These are phyloP conservation scores for Sylvilagus floridanus DNA, from an alignment of 2,797 vertebrate genomes.

Conservation along the genomic window DNA sequence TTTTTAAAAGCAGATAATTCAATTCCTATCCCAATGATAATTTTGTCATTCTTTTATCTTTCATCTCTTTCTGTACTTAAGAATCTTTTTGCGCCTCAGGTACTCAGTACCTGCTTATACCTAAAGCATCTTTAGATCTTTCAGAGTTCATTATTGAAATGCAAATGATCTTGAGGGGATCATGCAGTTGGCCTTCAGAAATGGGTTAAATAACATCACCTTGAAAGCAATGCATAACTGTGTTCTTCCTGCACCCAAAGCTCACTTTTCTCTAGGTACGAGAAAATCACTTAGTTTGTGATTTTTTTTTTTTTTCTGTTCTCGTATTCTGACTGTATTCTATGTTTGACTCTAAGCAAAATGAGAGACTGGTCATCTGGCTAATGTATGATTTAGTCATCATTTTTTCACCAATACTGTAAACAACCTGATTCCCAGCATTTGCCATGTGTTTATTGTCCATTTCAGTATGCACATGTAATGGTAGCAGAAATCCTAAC, in stretches of 20 bases:
- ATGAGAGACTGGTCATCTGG: neutral
- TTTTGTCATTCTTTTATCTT: neutral
- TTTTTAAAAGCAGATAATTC: slow-evolving; percentile 15
- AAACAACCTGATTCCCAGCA: neutral
- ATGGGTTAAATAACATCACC: neutral
- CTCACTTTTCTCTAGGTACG: neutral
- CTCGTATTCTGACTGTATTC: slow-evolving; percentile 9
- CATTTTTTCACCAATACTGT: neutral
- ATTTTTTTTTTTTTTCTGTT: neutral
- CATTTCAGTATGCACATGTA: neutral
- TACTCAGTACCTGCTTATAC: neutral
- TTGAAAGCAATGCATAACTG: neutral
- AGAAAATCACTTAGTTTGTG: neutral
- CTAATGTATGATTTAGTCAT: neutral
- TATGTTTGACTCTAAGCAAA: slow-evolving; percentile 15
- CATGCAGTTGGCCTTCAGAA: neutral
- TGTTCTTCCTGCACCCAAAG: too few relatives aligned
- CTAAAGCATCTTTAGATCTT: slow-evolving; percentile 4
- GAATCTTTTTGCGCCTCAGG: neutral
- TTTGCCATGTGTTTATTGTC: neutral
- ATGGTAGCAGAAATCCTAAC: neutral
- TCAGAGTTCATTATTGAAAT: neutral
- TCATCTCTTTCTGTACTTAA: slow-evolving; percentile 21
- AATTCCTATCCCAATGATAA: neutral
- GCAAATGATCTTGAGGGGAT: neutral